Evolutionary conservation across 2,888 invertebrate species (phyloP), one percentile per base, ranked within the genome.

Genomic region (Enchytraeus crypticus): DNA sequence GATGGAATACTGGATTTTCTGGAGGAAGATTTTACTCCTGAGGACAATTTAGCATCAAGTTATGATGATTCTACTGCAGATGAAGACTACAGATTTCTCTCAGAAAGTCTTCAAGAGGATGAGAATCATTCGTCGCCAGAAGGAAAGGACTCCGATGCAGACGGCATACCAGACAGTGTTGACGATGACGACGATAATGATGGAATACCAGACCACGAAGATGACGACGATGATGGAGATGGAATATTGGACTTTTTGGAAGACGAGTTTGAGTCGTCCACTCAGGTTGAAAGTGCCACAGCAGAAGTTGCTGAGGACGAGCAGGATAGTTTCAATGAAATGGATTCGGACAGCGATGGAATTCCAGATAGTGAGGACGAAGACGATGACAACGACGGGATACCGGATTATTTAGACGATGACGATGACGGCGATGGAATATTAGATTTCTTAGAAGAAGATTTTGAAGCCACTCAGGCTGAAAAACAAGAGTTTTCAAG

Each of bases 171-270:
- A 11, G 69, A 69, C 51, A 5, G 62, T 4, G 21, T 53, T 3
- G 63, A 63, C 51, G 43, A 59, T 0, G 66, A 64, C 38, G 59
- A 51, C 34, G 61, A 65, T 53, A 57, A 61, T 43, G 66, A 65
- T 57, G 63, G 65, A 34, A 59, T 38, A 27, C 51, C 53, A 2
- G 53, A 32, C 30, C 14, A 53, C n/a, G 26, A 53, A 34, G 53
- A 34, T 18, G 34, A 57, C 8, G 64, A 62, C 27, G 58, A 69
- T 21, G 63, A 66, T 21, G 72, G 71, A n/a, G 73, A 75, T 61
- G 74, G 74, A 4, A 73, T 74, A 33, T 72, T 73, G 8, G 57
- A 57, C 46, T 45, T 56, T n/a, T 30, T 57, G 23, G 66, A 56
- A 32, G 63, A 65, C 30, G 66, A 70, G 23, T 26, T 32, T 21